phyloP scores from a whole-genome alignment of 2,888 invertebrate genomes.

The Pseudanteris insignis region DNA sequence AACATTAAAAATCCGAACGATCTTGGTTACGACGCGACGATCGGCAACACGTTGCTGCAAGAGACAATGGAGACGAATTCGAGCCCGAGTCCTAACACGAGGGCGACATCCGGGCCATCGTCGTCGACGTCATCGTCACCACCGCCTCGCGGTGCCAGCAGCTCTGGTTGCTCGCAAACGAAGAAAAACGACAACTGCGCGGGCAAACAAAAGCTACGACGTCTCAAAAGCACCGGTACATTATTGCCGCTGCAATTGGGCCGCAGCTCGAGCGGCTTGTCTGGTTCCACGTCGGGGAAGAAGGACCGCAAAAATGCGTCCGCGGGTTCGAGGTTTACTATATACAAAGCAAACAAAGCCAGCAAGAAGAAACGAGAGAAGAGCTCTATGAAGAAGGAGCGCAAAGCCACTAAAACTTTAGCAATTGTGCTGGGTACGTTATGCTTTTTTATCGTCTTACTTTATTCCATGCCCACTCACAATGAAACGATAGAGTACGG shows the following conservation, averaged over 20 bases:
- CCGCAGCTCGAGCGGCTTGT: constrained; percentile 56
- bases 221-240: constrained; percentile 57
- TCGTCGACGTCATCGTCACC: constrained; percentile 61
- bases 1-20: constrained; percentile 54
- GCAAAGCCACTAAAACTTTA: constrained; percentile 97
- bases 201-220: constrained; percentile 60
- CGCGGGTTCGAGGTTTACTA: constrained; percentile 82
- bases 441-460: constrained; percentile 2
- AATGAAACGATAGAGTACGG: too few species aligned
- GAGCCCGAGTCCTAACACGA: constrained; percentile 61
- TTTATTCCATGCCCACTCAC: too few species aligned
- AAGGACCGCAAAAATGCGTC: constrained; percentile 77
- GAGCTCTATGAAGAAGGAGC: constrained; percentile 91
- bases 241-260: constrained; percentile 60
- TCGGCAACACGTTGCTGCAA: constrained; percentile 56
- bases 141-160: constrained; percentile 49
- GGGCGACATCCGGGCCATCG: constrained; percentile 61
- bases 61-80: constrained; percentile 59
- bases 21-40: constrained; percentile 59
- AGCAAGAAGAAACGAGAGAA: constrained; percentile 94
- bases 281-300: constrained; percentile 70
- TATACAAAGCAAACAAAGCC: constrained; percentile 93
- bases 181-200: constrained; percentile 59
- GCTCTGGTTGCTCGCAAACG: constrained; percentile 47
- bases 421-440: constrained; percentile 96